These are phyloP conservation scores for Heliconius aoede DNA, from an alignment of 2,888 invertebrate species.

Conservation along the genomic window DNA sequence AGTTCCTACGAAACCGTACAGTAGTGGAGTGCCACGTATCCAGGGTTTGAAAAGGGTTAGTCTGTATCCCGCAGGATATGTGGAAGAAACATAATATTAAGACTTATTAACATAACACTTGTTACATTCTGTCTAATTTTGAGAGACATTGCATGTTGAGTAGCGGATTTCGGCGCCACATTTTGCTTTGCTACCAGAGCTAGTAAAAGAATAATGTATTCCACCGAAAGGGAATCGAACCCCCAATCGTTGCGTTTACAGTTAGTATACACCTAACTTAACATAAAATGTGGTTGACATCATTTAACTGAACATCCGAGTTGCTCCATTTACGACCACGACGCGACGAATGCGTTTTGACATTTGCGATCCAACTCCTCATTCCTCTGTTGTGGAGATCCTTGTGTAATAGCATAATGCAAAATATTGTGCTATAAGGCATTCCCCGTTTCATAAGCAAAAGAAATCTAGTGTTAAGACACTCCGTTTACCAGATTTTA, in stretches of 20 bases:
- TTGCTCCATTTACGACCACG: constrained; percentile 64
- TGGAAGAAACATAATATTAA: no score
- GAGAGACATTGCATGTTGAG: background rate
- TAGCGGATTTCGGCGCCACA: background rate
- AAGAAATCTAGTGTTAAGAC: no score
- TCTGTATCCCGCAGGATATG: no score
- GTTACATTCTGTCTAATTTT: background rate
- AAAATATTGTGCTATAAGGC: background rate
- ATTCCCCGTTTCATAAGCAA: no score
- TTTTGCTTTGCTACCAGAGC: background rate
- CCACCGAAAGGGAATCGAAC: no score
- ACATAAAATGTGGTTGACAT: constrained; percentile 27
- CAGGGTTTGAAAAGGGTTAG: background rate
- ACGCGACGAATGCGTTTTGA: constrained; percentile 73
- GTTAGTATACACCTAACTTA: no score
- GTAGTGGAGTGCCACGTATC: no score
- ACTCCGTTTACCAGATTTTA: no score
- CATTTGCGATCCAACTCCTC: constrained; percentile 62
- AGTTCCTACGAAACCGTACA: no score
- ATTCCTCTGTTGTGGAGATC: constrained; percentile 42
- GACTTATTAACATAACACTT: no score
- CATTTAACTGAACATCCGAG: constrained; percentile 54
- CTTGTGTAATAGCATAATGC: constrained; percentile 2
- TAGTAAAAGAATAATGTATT: no score
- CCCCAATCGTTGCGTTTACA: background rate